These are phyloP conservation scores for Enteromius trimaculatus DNA, from an alignment of 2,797 vertebrate genomes.

Conservation along the genomic window DNA sequence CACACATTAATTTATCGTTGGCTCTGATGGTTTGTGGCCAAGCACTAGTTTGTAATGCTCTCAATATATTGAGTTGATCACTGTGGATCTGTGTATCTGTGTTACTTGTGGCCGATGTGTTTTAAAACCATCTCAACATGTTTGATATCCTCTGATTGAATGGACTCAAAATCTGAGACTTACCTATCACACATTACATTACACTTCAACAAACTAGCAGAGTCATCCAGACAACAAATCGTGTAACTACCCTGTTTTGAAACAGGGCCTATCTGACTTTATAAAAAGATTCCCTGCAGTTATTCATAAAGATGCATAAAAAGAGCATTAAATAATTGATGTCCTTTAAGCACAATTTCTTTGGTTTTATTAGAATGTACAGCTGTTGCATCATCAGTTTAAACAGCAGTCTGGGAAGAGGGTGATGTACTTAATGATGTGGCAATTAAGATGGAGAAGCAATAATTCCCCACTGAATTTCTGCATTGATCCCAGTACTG, in stretches of 20 bases:
- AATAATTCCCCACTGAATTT: slow-evolving; percentile 9
- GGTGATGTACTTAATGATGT: slow-evolving; percentile 24
- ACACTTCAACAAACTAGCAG: not conserved
- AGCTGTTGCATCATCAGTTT: slow-evolving; percentile 9
- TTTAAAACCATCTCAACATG: not conserved
- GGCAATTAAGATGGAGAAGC: not conserved
- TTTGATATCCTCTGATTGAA: not conserved
- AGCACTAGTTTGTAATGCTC: not conserved
- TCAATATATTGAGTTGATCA: not conserved
- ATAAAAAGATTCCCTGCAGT: not conserved
- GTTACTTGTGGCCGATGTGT: no score
- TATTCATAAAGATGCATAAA: not conserved
- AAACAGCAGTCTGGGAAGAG: not conserved
- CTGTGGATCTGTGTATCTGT: no score
- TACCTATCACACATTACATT: not conserved
- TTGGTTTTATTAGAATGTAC: slow-evolving; percentile 14
- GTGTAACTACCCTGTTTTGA: no score
- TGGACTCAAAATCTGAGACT: not conserved
- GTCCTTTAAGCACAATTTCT: not conserved
- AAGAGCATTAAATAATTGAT: slow-evolving; percentile 24
- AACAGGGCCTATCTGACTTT: not conserved
- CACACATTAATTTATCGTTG: not conserved
- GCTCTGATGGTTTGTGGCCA: no score
- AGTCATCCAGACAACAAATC: not conserved
- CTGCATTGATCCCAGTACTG: slow-evolving; percentile 16